Base-by-base conservation (phyloP, 2,113 vertebrate genomes). In the Cyprinodon variegatus region DNA sequence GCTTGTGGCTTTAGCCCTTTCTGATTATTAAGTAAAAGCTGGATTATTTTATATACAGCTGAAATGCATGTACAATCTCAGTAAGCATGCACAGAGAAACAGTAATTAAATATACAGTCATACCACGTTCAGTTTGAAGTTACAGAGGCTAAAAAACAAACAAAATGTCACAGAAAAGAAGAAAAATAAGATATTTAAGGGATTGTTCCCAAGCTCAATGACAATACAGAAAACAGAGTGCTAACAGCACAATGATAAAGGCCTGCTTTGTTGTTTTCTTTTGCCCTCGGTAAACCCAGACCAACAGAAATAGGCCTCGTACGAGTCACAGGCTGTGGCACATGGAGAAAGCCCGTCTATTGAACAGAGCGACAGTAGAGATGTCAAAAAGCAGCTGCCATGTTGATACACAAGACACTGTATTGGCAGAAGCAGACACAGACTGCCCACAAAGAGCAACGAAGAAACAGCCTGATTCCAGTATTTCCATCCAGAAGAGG, bases 71-170 rank as follows among this genome's bases (percentile, higher is more conserved):
- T 87, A 85, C 84, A 91, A 72, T 62, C 83, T 92, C 90, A 90
- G 89, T 89, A 90, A 91, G 86, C 90, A 93, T 93, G 92, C 91
- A 92, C 89, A 74, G 82, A 85, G 57, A 85, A 86, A 90, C 85
- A 89, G 69, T 82, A 69, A 89, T 61, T 78, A 77, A 29, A 48
- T 72, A 85, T 77, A 86, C 68, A 86, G 76, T 65, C 71, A 79
- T 70, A 76, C 73, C 48, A 72, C 62, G 59, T 77, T 83, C 73
- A 74, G 38, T 57, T 72, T 72, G 70, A 78, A 76, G 50, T 61
- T 53, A 45, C 68, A 1, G 0, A 22, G 61, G 39, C 57, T 11
- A 65, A 74, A 74, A 4, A 29, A 29, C 29, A 29, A 71, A 78
- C 40, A 36, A 1, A 10, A 68, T n/a, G 6, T 74, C 70, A 60